Evolutionary conservation across 64 coral and sea anemone species (phyloP).

Genomic region (Orbicella faveolata): DNA sequence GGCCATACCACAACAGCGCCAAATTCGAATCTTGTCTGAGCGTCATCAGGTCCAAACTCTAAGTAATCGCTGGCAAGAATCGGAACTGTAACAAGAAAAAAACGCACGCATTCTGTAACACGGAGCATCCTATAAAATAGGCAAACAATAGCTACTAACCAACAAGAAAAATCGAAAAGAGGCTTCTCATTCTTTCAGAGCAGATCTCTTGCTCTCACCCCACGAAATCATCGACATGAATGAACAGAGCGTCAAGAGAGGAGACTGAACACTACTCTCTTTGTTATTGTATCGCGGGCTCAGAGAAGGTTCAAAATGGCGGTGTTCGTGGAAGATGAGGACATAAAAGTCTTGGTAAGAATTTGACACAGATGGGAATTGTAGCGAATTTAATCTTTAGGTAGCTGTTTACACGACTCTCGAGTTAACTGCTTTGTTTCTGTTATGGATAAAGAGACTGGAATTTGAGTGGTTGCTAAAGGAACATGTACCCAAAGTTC

Average conservation of each 20-base stretch:
- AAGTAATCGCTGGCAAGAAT: constrained; percentile 6
- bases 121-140: neutral
- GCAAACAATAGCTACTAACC: constrained; percentile 1
- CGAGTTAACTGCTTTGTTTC: neutral
- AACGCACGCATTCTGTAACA: neutral
- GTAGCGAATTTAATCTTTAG: neutral
- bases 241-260: neutral
- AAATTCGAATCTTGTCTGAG: constrained; percentile 54
- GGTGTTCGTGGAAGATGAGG: constrained; percentile 39
- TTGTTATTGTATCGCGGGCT: constrained; percentile 30
- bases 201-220: neutral
- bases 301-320: constrained; percentile 46
- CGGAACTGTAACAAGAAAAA: neutral
- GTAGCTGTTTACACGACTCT: neutral
- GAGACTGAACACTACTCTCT: neutral
- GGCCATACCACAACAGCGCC: constrained; percentile 32
- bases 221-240: neutral
- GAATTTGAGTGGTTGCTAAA: constrained; percentile 70
- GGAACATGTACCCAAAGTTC: constrained; percentile 69
- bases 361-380: neutral
- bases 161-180: constrained; percentile 4
- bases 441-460: constrained; percentile 28
- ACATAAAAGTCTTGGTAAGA: constrained; percentile 56
- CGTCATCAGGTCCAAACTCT: constrained; percentile 40
- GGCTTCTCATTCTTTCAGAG: neutral